Evolutionary conservation across 2,888 invertebrate species (phyloP).

Genomic region (Drepana falcataria): DNA sequence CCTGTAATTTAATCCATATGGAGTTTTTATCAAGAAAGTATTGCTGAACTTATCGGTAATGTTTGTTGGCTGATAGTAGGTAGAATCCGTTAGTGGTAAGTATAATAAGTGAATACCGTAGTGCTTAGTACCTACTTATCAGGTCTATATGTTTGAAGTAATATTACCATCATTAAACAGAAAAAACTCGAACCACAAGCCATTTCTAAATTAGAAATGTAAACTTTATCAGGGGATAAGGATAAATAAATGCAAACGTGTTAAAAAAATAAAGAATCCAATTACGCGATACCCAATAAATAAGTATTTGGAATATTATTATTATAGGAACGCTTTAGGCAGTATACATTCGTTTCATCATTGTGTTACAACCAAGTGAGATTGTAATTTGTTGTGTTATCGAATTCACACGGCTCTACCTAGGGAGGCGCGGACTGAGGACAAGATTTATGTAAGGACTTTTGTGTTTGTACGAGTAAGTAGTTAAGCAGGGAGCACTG

Average conservation of each 20-base stretch:
- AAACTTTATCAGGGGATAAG: constrained; percentile 5
- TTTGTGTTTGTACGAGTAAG: constrained; percentile 76
- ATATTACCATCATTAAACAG: too few relatives aligned
- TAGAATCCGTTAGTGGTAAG: too few relatives aligned
- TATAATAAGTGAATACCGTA: too few relatives aligned
- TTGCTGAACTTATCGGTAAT: too few relatives aligned
- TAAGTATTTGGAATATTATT: constrained; percentile 16
- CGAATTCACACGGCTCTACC: constrained; percentile 60
- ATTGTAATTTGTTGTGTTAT: constrained; percentile 67
- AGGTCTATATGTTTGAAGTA: too few relatives aligned
- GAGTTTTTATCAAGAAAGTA: too few relatives aligned
- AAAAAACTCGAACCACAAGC: too few relatives aligned
- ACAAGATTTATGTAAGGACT: constrained; percentile 78
- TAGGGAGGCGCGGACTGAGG: constrained; percentile 54
- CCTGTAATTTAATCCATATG: too few relatives aligned
- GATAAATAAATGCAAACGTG: constrained; percentile 31
- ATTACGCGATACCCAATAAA: constrained; percentile 48
- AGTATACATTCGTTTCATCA: constrained; percentile 50
- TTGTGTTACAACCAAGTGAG: constrained; percentile 40
- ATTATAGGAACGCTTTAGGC: constrained; percentile 22
- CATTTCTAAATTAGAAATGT: constrained; percentile 1
- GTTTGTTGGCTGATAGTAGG: too few relatives aligned
- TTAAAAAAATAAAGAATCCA: constrained; percentile 49
- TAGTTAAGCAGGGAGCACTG: constrained; percentile 41
- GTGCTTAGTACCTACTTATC: too few relatives aligned